Evolutionary conservation across 2,113 vertebrate species (phyloP), one percentile per base, ranked within the genome.

Genomic region (Lamprotornis superbus): DNA sequence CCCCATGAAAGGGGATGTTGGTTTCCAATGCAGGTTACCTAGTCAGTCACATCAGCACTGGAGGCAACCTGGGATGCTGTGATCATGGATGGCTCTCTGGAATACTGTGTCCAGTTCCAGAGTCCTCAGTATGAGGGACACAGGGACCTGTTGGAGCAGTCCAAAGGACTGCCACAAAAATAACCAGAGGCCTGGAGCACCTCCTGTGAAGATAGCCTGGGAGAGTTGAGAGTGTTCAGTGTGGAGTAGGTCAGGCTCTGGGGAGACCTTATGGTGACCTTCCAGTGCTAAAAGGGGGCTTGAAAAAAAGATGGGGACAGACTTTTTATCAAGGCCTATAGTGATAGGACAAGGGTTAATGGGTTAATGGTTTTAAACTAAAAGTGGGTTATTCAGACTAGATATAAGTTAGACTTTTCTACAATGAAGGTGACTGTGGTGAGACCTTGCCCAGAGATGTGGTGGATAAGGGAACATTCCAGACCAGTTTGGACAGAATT

Each of bases 191-290:
- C 19, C 5, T 70, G 15, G 22, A 69, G 3, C 25, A 33, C 8
- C 4, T 68, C 3, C 11, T 69, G 1, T 7, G 7, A 47, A 4
- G 16, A 60, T 8, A 40, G 30, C 5, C 13, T 28, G 21, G 61
- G 28, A 39, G 10, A 42, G 10, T 7, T 50, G 23, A 15, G 14
- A 11, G 16, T 35, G 15, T 19, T 55, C 4, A 10, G 23, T 11
- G 14, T 23, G 19, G 12, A 55, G 8, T 27, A 59, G 19, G 21
- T 46, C 50, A 65, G 27, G 15, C 33, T 52, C 11, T 4, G 1
- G 3, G 15, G 3, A 47, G 1, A 68, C 1, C 2, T 56, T 23
- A 20, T 5, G 30, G 24, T 1, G 0, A 4, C 5, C 4, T 75
- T 69, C 17, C 22, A 57, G 3, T 30, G 22, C 22, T 15, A 18